phyloP scores from a whole-genome alignment of 2,113 vertebrate species.

The Terrapene triunguis region DNA sequence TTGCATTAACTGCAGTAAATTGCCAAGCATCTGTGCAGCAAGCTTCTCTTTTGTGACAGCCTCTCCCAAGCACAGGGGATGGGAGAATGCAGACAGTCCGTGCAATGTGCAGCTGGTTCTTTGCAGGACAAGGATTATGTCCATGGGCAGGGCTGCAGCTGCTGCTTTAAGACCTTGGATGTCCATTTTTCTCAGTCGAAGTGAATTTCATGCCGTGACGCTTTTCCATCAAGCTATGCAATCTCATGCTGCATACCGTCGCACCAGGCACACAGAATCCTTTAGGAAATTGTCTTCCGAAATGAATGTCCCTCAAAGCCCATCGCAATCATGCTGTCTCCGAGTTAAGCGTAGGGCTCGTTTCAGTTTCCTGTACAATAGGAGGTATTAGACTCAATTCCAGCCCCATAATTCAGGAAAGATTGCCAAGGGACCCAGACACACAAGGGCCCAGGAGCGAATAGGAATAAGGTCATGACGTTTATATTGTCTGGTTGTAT shows the following conservation, averaged over 20 bases:
- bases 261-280: not conserved
- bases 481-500: not conserved
- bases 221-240: not conserved
- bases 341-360: not conserved
- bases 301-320: not conserved
- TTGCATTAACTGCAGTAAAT: not conserved
- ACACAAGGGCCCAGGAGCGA: not conserved
- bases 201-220: not conserved
- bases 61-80: not conserved
- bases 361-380: not conserved
- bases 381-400: not conserved
- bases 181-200: not conserved
- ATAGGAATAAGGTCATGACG: not conserved
- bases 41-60: not conserved
- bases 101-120: not conserved
- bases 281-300: not conserved
- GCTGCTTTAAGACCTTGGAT: not conserved
- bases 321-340: too few species aligned
- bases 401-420: not conserved
- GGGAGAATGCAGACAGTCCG: not conserved
- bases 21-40: not conserved
- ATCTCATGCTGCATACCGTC: not conserved
- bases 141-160: not conserved
- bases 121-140: not conserved
- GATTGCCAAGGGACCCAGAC: not conserved